Evolutionary conservation across 2,113 vertebrate species (phyloP).

Genomic region (Platycercus adscitus): DNA sequence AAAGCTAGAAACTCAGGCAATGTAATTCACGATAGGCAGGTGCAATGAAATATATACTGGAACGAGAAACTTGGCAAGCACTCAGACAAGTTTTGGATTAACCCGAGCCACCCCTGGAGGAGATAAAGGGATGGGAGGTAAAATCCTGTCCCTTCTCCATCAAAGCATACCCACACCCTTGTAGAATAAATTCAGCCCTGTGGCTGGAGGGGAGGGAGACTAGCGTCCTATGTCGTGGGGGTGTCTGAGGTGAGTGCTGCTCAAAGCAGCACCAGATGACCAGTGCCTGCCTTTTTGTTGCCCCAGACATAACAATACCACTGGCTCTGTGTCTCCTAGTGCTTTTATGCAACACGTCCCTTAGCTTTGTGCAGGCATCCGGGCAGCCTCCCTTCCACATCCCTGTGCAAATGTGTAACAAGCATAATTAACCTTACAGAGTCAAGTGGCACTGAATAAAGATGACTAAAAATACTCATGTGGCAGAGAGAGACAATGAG

Average conservation of each 20-base stretch:
- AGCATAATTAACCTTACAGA: not conserved
- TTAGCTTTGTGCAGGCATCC: not conserved
- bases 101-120: fast-evolving
- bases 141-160: not conserved
- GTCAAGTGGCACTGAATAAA: not conserved
- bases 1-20: not conserved
- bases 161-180: not conserved
- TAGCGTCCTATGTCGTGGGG: fast-evolving
- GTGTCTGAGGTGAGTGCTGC: fast-evolving
- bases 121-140: not conserved
- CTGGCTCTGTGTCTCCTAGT: not conserved
- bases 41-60: not conserved
- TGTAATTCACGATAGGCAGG: not conserved
- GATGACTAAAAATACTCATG: not conserved
- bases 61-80: not conserved
- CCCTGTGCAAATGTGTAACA: fast-evolving
- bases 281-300: not conserved
- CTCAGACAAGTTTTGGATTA: not conserved
- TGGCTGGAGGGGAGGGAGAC: not conserved
- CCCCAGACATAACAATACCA: not conserved
- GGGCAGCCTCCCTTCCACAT: not conserved
- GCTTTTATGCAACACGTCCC: not conserved
- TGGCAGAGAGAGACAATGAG: not conserved
- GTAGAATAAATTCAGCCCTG: fast-evolving
- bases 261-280: not conserved